phyloP scores from a whole-genome alignment of 2,797 vertebrate genomes.

The Rhynchonycteris naso region DNA sequence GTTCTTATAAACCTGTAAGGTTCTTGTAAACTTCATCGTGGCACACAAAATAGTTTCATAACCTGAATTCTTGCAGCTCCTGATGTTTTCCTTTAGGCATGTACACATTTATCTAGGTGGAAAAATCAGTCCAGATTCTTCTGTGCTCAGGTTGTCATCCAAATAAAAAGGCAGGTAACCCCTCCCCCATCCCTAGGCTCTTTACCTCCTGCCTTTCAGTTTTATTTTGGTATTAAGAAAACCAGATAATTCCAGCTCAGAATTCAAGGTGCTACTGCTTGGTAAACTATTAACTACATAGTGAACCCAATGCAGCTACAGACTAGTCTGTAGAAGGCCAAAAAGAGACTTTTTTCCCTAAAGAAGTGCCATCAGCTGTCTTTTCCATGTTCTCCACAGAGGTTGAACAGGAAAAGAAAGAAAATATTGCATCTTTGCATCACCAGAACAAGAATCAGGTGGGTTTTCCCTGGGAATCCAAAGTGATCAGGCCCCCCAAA shows the following conservation, averaged over 20 bases:
- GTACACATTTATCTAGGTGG: background rate
- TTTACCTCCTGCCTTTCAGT: constrained; percentile 37
- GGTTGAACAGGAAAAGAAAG: background rate
- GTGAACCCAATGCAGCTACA: constrained; percentile 24
- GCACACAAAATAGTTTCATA: constrained; percentile 44
- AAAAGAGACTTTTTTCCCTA: background rate
- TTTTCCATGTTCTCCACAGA: constrained; percentile 48
- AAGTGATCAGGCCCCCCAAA: background rate
- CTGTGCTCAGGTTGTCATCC: constrained; percentile 29
- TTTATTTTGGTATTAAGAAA: constrained; percentile 68
- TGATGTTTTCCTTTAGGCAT: constrained; percentile 57
- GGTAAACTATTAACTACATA: constrained; percentile 49
- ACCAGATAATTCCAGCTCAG: background rate
- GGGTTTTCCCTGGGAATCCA: constrained; percentile 55
- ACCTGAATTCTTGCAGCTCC: constrained; percentile 33
- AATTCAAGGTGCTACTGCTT: constrained; percentile 34
- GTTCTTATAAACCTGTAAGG: constrained; percentile 47
- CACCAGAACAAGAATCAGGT: background rate
- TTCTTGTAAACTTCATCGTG: constrained; percentile 62
- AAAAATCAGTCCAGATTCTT: constrained; percentile 54
- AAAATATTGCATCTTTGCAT: background rate
- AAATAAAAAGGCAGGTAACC: constrained; percentile 26
- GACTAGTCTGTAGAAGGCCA: background rate
- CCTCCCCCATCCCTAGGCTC: background rate
- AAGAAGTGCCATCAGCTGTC: constrained; percentile 30